Base-by-base conservation (phyloP, 2,888 invertebrate genomes). In the Pseudoips prasinana region DNA sequence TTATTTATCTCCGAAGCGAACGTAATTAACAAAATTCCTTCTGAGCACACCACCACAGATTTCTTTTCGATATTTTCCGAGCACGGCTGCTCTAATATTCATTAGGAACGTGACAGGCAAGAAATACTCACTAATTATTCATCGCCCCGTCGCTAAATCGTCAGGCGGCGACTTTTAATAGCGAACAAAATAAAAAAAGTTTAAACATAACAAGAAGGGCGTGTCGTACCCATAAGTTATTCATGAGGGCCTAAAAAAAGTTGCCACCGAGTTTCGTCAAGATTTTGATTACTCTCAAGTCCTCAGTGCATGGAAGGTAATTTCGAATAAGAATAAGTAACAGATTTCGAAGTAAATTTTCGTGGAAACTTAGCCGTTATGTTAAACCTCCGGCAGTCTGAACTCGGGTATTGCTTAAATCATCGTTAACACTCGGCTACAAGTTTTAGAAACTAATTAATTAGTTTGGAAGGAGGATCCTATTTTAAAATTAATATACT, bases 101-200 rank as follows among this genome's bases (percentile, higher is more conserved):
- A 87, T 88, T 88, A 85, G 65, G 58, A 55, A 64, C 75, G 78
- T 86, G 87, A 86, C 86, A 76, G 73, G 80, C 83, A 81, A 84
- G 78, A 88, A 84, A 83, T 81, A 78, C 71, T 70, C 52, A 45
- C 69, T 85, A 88, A 88, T 88, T 87, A 87, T 87, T 88, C 87
- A 86, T 83, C 72, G 72, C 63, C 56, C 58, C 73, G 76, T 73
- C 74, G 78, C 73, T 73, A 79, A 81, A 82, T 85, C 80, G 81
- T 72, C 81, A 77, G 78, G 59, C 61, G 54, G 56, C 69, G 57
- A 44, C 71, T 72, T 78, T 82, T 82, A 83, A 85, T 82, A 77
- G 76, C 56, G 70, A 70, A 69, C 69, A 77, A 82, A 80, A 84
- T 78, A 79, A 82, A 83, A 74, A 83, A 80, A 62, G 73, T 85